These are phyloP conservation scores for Phyto melanocephala DNA, from an alignment of 2,888 invertebrate genomes.

Conservation along the genomic window DNA sequence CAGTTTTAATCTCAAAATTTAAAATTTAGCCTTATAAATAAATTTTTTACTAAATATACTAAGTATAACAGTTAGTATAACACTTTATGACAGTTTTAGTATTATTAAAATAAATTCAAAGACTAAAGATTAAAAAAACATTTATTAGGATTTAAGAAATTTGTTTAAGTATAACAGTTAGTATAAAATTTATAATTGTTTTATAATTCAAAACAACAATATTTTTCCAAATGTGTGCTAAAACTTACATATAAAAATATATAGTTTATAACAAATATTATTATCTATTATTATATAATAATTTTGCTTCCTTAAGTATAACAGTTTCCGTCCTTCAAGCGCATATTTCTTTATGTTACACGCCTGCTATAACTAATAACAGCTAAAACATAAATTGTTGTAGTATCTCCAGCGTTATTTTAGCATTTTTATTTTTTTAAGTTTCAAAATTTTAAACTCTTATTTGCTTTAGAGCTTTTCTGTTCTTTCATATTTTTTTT, in stretches of 20 bases:
- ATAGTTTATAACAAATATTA: too few relatives aligned
- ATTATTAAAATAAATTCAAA: too few relatives aligned
- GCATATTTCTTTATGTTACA: constrained; percentile 70
- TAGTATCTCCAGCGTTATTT: constrained; percentile 64
- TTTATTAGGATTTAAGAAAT: not conserved
- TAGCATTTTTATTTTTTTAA: not conserved
- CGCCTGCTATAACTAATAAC: constrained; percentile 78
- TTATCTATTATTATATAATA: not conserved
- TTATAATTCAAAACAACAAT: not conserved
- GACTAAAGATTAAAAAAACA: not conserved
- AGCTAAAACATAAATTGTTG: constrained; percentile 71
- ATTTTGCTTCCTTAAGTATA: not conserved
- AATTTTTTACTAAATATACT: not conserved
- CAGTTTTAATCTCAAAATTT: too few relatives aligned
- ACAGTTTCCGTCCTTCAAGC: constrained; percentile 35
- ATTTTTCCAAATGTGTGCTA: too few relatives aligned
- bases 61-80: not conserved
- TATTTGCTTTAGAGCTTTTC: not conserved
- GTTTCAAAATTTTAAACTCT: not conserved
- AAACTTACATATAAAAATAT: too few relatives aligned
- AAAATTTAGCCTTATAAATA: too few relatives aligned
- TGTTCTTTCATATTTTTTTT: not conserved
- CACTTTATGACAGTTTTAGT: constrained; percentile 14
- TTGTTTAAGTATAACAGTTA: not conserved
- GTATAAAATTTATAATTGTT: not conserved